phyloP scores from a whole-genome alignment of 2,113 vertebrate genomes.

The Zootoca vivipara region DNA sequence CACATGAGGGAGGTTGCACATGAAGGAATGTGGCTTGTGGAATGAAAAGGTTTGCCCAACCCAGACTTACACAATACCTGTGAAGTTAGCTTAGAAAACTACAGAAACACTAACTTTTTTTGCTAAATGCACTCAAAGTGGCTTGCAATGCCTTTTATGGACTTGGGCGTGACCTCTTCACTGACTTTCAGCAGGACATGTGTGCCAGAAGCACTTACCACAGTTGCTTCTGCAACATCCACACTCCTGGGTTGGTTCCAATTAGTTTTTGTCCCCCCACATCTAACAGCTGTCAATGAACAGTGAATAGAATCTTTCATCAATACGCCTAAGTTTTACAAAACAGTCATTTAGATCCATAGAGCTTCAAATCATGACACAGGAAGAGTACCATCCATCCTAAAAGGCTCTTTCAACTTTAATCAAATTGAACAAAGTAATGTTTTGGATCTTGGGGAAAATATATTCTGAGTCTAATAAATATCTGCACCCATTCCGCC shows the following conservation, averaged over 20 bases:
- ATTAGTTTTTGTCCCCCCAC: conserved; percentile 49
- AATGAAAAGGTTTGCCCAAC: too few relatives aligned
- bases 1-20: too few relatives aligned
- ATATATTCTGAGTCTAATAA: conserved; percentile 26
- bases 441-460: conserved; percentile 49
- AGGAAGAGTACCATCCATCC: conserved; percentile 66
- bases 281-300: conserved; percentile 30
- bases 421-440: conserved; percentile 60
- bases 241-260: conserved; percentile 48
- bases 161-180: not conserved
- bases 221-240: not conserved
- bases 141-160: not conserved
- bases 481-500: conserved; percentile 1
- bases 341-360: conserved; percentile 68
- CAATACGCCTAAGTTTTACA: conserved; percentile 78
- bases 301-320: conserved; percentile 66
- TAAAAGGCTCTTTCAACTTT: conserved; percentile 66
- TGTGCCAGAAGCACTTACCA: accelerated
- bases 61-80: not conserved
- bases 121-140: not conserved
- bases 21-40: too few relatives aligned
- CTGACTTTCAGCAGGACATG: not conserved
- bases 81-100: not conserved
- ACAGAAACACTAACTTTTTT: not conserved
- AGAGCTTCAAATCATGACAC: conserved; percentile 72